phyloP scores from a whole-genome alignment of 2,113 vertebrate genomes.

The Crotalus viridis region DNA sequence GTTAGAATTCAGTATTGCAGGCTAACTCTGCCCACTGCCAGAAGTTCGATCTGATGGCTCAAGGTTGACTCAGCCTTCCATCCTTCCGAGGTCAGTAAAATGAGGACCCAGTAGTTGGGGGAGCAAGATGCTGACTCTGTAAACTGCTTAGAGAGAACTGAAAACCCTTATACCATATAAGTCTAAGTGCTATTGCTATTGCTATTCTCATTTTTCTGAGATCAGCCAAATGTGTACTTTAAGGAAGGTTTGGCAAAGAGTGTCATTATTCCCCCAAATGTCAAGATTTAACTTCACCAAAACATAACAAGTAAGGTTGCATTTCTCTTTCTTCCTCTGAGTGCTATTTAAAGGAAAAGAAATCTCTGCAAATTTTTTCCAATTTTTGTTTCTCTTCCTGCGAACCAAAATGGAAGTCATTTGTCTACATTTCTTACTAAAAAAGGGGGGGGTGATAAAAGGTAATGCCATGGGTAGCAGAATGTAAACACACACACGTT shows the following conservation, averaged over 20 bases:
- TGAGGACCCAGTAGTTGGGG: no score
- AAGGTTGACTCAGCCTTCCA: no score
- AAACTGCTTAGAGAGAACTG: no score
- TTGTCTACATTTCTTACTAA: slow-evolving; percentile 73
- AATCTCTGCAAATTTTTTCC: slow-evolving; percentile 54
- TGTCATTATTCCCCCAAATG: not conserved
- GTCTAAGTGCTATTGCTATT: no score
- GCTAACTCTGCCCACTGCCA: no score
- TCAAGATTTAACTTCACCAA: fast-evolving
- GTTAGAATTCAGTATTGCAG: no score
- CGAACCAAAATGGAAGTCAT: slow-evolving; percentile 57
- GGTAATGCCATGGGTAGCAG: slow-evolving; percentile 83
- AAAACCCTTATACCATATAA: no score
- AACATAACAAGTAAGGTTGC: not conserved
- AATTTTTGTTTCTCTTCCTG: slow-evolving; percentile 42
- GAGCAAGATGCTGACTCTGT: no score
- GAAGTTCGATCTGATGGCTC: no score
- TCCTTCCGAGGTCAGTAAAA: no score
- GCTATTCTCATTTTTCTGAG: not conserved
- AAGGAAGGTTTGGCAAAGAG: not conserved
- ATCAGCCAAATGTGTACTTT: not conserved
- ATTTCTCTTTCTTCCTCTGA: not conserved
- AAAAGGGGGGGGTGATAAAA: slow-evolving; percentile 77
- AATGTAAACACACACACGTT: slow-evolving; percentile 87
- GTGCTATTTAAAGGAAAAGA: slow-evolving; percentile 61